Evolutionary conservation across 2,888 invertebrate genomes (phyloP).

Genomic region (Opisthograptis luteolata): DNA sequence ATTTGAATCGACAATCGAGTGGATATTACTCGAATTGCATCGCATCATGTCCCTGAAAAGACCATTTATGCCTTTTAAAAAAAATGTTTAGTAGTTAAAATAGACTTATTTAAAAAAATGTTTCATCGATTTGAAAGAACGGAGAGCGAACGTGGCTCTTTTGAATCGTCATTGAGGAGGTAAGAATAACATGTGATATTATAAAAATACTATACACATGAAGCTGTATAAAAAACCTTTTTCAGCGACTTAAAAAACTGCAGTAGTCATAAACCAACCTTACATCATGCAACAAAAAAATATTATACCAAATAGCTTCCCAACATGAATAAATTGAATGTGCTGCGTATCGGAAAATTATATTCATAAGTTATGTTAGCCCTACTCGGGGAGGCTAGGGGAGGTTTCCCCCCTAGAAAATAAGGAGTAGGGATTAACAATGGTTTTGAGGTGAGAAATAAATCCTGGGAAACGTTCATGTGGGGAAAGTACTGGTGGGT

Average conservation of each 20-base stretch:
- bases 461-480: constrained; percentile 25
- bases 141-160: too few species aligned
- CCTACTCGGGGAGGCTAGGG: constrained; percentile 7
- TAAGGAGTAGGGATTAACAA: constrained; percentile 34
- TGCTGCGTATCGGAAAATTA: constrained; percentile 35
- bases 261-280: not conserved
- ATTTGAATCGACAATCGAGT: too few species aligned
- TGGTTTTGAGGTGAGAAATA: constrained; percentile 37
- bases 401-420: not conserved
- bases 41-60: too few species aligned
- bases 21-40: too few species aligned
- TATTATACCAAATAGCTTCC: constrained; percentile 29
- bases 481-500: constrained; percentile 10
- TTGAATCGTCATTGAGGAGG: too few species aligned
- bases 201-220: too few species aligned
- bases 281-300: constrained; percentile 5
- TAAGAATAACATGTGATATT: too few species aligned
- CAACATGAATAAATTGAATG: constrained; percentile 29
- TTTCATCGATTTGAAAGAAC: too few species aligned
- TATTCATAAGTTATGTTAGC: constrained; percentile 36
- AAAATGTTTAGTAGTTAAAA: too few species aligned
- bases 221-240: too few species aligned
- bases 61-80: too few species aligned
- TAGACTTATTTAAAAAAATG: too few species aligned
- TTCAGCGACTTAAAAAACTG: not conserved